Percentiles rank a stretch among this genome's conserved stretches.
Conservation (phyloP, 2,113 vertebrate species). For the Dunckerocampus dactyliophorus region DNA sequence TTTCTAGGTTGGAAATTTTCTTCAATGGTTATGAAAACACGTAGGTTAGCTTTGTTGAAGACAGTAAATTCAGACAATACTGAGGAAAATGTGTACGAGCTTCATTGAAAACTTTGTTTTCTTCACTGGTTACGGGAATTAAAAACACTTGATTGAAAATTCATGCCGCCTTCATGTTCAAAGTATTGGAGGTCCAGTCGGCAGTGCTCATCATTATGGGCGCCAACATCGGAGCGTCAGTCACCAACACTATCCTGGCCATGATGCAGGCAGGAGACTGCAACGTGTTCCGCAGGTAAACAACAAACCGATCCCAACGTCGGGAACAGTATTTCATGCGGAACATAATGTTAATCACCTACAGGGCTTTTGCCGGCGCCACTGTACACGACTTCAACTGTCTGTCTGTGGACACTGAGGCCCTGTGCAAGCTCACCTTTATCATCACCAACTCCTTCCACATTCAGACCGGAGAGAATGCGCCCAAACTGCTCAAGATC, state of each 20-base stretch:
- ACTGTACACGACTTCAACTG: slow-evolving; percentile 97
- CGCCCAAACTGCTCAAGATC: slow-evolving; percentile 89
- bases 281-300: slow-evolving; percentile 91
- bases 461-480: slow-evolving; percentile 82
- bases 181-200: slow-evolving; percentile 81
- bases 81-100: no score
- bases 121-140: neutral
- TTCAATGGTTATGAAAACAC: no score
- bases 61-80: no score
- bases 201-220: slow-evolving; percentile 97
- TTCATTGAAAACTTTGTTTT: no score
- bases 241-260: slow-evolving; percentile 94
- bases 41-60: no score
- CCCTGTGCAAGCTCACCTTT: slow-evolving; percentile 80
- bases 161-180: neutral
- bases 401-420: slow-evolving; percentile 82
- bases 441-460: slow-evolving; percentile 80
- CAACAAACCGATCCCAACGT: neutral
- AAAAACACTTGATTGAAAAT: neutral
- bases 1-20: no score
- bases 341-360: neutral
- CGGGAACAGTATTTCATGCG: neutral
- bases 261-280: slow-evolving; percentile 93
- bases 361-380: slow-evolving; percentile 90
- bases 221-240: slow-evolving; percentile 93